These are phyloP conservation scores for Aphelinus atriplicis DNA, from an alignment of 1,140 invertebrate species.

Conservation along the genomic window DNA sequence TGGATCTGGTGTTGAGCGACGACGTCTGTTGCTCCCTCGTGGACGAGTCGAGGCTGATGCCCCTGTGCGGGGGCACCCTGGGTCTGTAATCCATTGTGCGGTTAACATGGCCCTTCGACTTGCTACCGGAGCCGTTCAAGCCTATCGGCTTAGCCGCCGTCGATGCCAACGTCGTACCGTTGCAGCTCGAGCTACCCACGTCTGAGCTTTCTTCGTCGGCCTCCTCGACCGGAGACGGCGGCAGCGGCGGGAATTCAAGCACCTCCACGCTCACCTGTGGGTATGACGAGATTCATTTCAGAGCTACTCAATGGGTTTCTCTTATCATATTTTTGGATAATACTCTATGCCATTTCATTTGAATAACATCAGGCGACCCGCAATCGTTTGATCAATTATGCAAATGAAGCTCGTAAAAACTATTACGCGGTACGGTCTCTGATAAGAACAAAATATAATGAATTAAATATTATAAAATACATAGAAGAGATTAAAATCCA, in stretches of 20 bases:
- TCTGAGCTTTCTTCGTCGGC: slow-evolving; percentile 79
- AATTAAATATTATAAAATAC: no score
- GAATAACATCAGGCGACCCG: no score
- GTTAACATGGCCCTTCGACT: slow-evolving; percentile 52
- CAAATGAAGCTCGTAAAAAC: no score
- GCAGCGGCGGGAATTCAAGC: slow-evolving; percentile 80
- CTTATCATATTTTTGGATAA: no score
- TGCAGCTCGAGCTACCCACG: slow-evolving; percentile 65
- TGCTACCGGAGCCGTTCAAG: not conserved
- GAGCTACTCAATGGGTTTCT: no score
- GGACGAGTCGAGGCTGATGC: slow-evolving; percentile 66
- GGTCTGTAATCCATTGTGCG: slow-evolving; percentile 66
- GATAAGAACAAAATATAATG: no score
- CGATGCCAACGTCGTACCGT: slow-evolving; percentile 56
- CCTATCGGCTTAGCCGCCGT: not conserved
- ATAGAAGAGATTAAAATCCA: not conserved
- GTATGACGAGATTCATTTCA: not conserved
- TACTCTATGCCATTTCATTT: no score
- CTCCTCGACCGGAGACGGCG: slow-evolving; percentile 80
- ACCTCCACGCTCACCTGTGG: slow-evolving; percentile 68
- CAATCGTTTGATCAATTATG: no score
- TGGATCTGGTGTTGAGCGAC: slow-evolving; percentile 81
- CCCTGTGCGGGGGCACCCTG: slow-evolving; percentile 78
- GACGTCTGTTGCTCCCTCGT: slow-evolving; percentile 56
- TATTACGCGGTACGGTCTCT: no score